These are phyloP conservation scores for Zophobas atratus DNA, from an alignment of 1,140 invertebrate species.

Conservation along the genomic window DNA sequence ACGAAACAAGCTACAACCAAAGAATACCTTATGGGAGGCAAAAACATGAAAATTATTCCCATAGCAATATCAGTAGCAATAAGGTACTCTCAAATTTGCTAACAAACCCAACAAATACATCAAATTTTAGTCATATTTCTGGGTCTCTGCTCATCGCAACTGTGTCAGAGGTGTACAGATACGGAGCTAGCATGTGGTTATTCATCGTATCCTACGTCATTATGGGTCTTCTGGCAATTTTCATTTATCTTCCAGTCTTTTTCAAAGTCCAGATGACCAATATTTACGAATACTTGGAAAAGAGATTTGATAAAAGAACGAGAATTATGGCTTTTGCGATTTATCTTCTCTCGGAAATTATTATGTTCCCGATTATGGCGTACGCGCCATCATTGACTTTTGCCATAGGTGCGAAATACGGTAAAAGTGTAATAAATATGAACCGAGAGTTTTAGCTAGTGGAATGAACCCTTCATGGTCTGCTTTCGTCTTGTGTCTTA, in stretches of 20 bases:
- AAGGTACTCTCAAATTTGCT: slow-evolving; percentile 58
- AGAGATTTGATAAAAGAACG: slow-evolving; percentile 64
- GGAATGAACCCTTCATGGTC: slow-evolving; percentile 76
- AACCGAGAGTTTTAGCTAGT: slow-evolving; percentile 74
- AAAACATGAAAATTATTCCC: slow-evolving; percentile 73
- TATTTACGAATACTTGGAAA: slow-evolving; percentile 73
- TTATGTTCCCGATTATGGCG: slow-evolving; percentile 73
- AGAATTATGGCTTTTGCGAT: slow-evolving; percentile 74
- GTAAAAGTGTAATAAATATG: not conserved
- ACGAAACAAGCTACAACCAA: slow-evolving; percentile 71
- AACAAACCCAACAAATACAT: not conserved
- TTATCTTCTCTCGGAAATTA: slow-evolving; percentile 68
- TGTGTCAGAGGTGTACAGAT: slow-evolving; percentile 84
- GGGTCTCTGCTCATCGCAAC: slow-evolving; percentile 83
- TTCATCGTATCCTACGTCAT: not conserved
- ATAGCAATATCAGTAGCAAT: slow-evolving; percentile 74
- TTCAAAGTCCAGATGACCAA: slow-evolving; percentile 81
- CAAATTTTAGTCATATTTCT: slow-evolving; percentile 78
- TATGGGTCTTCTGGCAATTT: slow-evolving; percentile 48
- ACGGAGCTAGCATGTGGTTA: slow-evolving; percentile 78
- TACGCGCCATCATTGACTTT: slow-evolving; percentile 76
- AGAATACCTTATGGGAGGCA: slow-evolving; percentile 76
- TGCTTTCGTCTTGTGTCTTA: slow-evolving; percentile 78
- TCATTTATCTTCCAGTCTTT: slow-evolving; percentile 76
- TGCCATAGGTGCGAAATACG: slow-evolving; percentile 67